A percentile compares a stretch with the other conserved stretches of the same genome.
Evolutionary conservation across 2,888 invertebrate genomes (phyloP).

Genomic region (Chaetogeoica ovagalla): DNA sequence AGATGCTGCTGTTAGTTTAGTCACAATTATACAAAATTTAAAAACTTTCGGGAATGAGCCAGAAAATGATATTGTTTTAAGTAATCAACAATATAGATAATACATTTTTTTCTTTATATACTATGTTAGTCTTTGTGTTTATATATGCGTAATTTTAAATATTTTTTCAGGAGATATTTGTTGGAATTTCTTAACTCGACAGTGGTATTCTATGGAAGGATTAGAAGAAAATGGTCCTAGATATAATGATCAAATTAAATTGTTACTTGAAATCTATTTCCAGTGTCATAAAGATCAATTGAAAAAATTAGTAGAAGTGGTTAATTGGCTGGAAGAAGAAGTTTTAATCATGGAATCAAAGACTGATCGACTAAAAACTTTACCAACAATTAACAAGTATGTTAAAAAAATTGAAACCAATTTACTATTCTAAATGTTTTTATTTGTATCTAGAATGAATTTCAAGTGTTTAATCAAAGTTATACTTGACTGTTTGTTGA

Average conservation of each 20-base stretch:
- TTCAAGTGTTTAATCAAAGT: slow-evolving; percentile 55
- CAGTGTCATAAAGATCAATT: slow-evolving; percentile 62
- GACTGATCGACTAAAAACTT: slow-evolving; percentile 57
- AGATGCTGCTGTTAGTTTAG: slow-evolving; percentile 64
- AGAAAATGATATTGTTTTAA: slow-evolving; percentile 45
- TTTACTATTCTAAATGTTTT: slow-evolving; percentile 10
- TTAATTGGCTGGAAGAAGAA: slow-evolving; percentile 59
- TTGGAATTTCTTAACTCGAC: slow-evolving; percentile 66
- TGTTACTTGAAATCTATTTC: slow-evolving; percentile 69
- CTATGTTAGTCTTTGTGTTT: neutral
- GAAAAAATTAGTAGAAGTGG: slow-evolving; percentile 57
- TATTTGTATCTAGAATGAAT: slow-evolving; percentile 55
- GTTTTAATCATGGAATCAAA: slow-evolving; percentile 59
- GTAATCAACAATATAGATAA: slow-evolving; percentile 30
- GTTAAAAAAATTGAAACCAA: slow-evolving; percentile 7
- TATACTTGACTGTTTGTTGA: slow-evolving; percentile 58
- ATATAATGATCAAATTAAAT: slow-evolving; percentile 69
- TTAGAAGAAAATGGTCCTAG: slow-evolving; percentile 68
- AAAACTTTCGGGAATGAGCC: slow-evolving; percentile 61
- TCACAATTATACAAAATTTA: slow-evolving; percentile 64
- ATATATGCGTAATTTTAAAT: neutral
- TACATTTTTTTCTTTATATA: neutral
- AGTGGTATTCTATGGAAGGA: slow-evolving; percentile 72
- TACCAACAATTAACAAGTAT: slow-evolving; percentile 58
- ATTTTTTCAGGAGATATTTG: slow-evolving; percentile 60